Percentiles rank a stretch among this genome's conserved stretches.
phyloP scores from a whole-genome alignment of 2,797 vertebrate genomes.

The Poeciliopsis paucimaculata region DNA sequence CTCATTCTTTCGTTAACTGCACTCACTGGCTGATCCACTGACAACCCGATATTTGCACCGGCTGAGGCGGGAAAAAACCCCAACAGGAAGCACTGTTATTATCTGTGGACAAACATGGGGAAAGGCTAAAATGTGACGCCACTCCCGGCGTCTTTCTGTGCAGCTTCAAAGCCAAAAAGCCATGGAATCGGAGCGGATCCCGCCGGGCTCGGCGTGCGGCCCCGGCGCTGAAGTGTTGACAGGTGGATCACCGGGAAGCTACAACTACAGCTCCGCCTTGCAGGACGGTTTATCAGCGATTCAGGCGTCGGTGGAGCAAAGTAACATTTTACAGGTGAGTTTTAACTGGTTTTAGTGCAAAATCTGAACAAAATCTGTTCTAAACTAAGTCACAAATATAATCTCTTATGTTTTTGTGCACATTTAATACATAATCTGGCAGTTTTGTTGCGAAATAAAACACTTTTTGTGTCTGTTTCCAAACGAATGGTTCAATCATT shows the following conservation, averaged over 20 bases:
- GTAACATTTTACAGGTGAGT: conserved; percentile 74
- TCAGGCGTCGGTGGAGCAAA: conserved; percentile 65
- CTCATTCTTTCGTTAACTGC: conserved; percentile 66
- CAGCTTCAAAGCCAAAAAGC: conserved; percentile 47
- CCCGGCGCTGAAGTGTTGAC: conserved; percentile 5
- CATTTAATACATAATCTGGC: background rate
- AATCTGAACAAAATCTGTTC: background rate
- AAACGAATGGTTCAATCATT: conserved; percentile 3
- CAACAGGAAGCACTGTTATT: conserved; percentile 66
- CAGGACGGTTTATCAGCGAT: conserved; percentile 62
- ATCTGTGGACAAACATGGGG: conserved; percentile 48
- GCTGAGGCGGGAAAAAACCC: conserved; percentile 7
- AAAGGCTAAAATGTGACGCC: conserved; percentile 42
- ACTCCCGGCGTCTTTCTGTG: conserved; percentile 29
- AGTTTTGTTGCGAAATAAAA: no score
- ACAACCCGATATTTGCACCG: conserved; percentile 27
- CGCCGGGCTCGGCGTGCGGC: conserved; percentile 5
- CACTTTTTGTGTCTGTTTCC: background rate
- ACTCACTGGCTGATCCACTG: conserved; percentile 50
- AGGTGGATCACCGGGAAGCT: conserved; percentile 30
- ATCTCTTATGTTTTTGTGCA: background rate
- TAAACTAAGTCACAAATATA: background rate
- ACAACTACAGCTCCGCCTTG: conserved; percentile 46
- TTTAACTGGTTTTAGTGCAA: conserved; percentile 1
- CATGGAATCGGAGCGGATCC: conserved; percentile 37